Evolutionary conservation across 2,113 vertebrate species (phyloP), one percentile per base, ranked within the genome.

Genomic region (Malaclemys terrapin): DNA sequence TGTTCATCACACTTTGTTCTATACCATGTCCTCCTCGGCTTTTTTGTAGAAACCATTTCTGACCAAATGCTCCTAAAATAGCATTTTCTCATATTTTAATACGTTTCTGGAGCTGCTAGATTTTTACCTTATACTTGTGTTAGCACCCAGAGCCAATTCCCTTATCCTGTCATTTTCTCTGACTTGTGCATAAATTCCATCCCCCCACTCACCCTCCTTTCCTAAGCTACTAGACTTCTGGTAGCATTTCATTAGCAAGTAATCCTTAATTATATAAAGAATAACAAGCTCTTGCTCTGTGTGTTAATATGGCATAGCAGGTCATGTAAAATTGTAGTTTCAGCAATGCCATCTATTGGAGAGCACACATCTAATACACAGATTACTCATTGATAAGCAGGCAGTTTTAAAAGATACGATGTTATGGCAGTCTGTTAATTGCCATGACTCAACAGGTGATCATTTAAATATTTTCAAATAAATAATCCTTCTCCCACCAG

Each of bases 401-500:
- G 72, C 20, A 20, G 35, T 83, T 90, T 27, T 35, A 59, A 49
- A 57, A 94, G 69, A 72, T 31, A 86, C 27, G 9, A 27, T 80
- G 3, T 85, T 57, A 87, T 65, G 59, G 8, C 24, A 4, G 80
- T 11, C 10, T 95, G n/a, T 72, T 72, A 72, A 83, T 5, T 82
- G 52, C 25, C 80, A 25, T 76, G 59, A 85, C 65, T 27, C 10
- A 91, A 81, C 27, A 92, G 54, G 10, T 85, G 62, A 53, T 72
- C 29, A 88, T 91, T 93, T 75, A 24, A 20, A 42, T 75, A 38
- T 75, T 75, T 88, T 93, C 65, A 90, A 14, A 25, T 35, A 42
- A 20, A 35, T 9, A 75, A 38, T 79, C 87, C 10, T 93, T 82
- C 86, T 96, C 85, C 81, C 75, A 65, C 42, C 78, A 90, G 25